These are phyloP conservation scores for Saccostrea cuccullata DNA, from an alignment of 1,140 invertebrate genomes.

Conservation along the genomic window DNA sequence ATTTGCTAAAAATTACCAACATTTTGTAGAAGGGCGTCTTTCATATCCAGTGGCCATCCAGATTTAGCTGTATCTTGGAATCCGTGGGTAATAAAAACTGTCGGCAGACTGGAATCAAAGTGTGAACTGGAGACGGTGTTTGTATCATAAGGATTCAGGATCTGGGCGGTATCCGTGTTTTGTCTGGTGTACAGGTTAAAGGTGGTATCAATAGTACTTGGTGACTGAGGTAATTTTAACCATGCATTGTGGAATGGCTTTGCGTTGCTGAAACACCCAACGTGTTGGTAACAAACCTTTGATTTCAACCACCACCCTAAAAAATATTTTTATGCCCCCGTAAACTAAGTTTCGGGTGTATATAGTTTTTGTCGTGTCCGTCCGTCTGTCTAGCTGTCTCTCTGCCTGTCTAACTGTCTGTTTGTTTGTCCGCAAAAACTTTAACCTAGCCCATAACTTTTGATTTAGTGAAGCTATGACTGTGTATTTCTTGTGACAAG, in stretches of 20 bases:
- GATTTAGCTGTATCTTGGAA: constrained; percentile 7
- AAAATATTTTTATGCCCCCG: too few species aligned
- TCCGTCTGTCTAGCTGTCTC: too few species aligned
- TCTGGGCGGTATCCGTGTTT: constrained; percentile 58
- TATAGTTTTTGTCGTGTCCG: too few species aligned
- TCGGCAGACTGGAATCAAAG: background rate
- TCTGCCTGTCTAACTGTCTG: too few species aligned
- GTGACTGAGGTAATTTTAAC: constrained; percentile 91
- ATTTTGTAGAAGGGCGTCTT: background rate
- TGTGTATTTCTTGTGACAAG: too few species aligned
- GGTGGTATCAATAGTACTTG: constrained; percentile 86
- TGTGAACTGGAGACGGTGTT: background rate
- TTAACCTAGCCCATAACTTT: too few species aligned
- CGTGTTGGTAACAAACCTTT: constrained; percentile 54
- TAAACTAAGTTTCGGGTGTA: too few species aligned
- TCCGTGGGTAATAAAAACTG: constrained; percentile 42
- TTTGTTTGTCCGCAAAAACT: too few species aligned
- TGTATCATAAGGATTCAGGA: background rate
- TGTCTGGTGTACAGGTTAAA: constrained; percentile 79
- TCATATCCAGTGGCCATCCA: constrained; percentile 36
- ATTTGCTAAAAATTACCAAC: background rate
- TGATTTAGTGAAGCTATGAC: too few species aligned
- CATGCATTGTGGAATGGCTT: constrained; percentile 82
- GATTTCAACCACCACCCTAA: too few species aligned
- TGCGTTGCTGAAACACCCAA: constrained; percentile 94